phyloP scores from a whole-genome alignment of 1,140 invertebrate species.

The Babylonia areolata region DNA sequence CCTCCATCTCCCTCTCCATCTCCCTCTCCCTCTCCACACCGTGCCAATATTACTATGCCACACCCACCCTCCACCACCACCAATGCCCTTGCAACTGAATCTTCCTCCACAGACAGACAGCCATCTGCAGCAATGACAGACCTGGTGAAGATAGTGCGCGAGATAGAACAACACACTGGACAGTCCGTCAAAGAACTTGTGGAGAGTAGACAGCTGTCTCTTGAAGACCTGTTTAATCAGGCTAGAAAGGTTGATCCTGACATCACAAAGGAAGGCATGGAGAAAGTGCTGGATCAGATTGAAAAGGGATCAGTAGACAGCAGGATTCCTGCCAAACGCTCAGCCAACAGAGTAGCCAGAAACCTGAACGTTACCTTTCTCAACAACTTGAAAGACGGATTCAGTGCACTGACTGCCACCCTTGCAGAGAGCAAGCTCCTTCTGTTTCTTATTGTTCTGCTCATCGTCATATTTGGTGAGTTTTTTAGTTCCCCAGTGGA shows the following conservation, averaged over 20 bases:
- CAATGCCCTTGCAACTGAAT: too few relatives aligned
- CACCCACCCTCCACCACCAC: too few relatives aligned
- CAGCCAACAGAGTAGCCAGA: background rate
- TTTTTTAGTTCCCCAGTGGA: conserved; percentile 68
- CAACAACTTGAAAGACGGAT: conserved; percentile 39
- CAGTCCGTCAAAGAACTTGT: too few relatives aligned
- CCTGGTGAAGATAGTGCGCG: background rate
- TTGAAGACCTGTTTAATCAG: background rate
- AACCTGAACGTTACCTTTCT: conserved; percentile 14
- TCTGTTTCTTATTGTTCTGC: conserved; percentile 62
- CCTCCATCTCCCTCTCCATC: too few relatives aligned
- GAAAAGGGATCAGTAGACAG: background rate
- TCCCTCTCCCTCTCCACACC: too few relatives aligned
- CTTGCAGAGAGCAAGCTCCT: conserved; percentile 44
- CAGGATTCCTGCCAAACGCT: background rate
- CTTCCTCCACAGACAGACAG: background rate
- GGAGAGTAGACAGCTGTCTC: background rate
- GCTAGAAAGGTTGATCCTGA: too few relatives aligned
- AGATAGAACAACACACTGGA: background rate
- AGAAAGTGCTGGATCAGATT: background rate
- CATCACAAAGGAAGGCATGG: background rate
- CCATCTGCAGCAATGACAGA: background rate
- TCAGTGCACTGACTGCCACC: conserved; percentile 26
- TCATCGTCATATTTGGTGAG: conserved; percentile 67
- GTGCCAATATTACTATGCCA: too few relatives aligned